A percentile compares a stretch with the other conserved stretches of the same genome.
Evolutionary conservation across 2,797 vertebrate genomes (phyloP).

Genomic region (Trichosurus vulpecula): DNA sequence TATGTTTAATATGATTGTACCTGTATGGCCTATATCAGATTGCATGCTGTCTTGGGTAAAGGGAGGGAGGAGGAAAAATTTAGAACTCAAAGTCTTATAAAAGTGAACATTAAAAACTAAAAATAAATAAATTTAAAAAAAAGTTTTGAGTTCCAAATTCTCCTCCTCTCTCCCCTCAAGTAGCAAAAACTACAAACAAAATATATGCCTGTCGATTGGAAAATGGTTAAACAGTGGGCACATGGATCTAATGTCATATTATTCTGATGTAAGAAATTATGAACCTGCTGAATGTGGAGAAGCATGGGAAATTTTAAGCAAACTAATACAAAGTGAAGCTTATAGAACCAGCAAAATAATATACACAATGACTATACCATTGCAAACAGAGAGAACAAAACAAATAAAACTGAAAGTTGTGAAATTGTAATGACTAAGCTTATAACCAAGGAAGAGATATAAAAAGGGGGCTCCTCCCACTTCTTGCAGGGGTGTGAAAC

Average conservation of each 20-base stretch:
- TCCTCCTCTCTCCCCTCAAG: neutral
- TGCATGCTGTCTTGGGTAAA: too few relatives aligned
- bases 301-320: neutral
- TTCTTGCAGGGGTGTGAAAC: neutral
- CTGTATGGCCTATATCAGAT: too few relatives aligned
- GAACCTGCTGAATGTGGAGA: neutral
- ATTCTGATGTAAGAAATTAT: neutral
- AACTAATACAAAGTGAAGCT: neutral
- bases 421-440: neutral
- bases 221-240: neutral
- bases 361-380: neutral
- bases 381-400: neutral
- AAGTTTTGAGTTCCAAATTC: neutral
- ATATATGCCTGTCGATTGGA: neutral
- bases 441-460: neutral
- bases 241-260: neutral
- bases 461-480: neutral
- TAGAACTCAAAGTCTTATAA: too few relatives aligned
- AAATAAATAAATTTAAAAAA: too few relatives aligned
- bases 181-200: neutral
- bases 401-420: neutral
- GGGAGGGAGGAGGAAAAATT: too few relatives aligned
- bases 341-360: neutral
- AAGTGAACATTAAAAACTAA: too few relatives aligned
- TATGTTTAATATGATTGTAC: too few relatives aligned